These are phyloP conservation scores for Morpho helenor DNA, from an alignment of 2,888 invertebrate genomes.

Conservation along the genomic window DNA sequence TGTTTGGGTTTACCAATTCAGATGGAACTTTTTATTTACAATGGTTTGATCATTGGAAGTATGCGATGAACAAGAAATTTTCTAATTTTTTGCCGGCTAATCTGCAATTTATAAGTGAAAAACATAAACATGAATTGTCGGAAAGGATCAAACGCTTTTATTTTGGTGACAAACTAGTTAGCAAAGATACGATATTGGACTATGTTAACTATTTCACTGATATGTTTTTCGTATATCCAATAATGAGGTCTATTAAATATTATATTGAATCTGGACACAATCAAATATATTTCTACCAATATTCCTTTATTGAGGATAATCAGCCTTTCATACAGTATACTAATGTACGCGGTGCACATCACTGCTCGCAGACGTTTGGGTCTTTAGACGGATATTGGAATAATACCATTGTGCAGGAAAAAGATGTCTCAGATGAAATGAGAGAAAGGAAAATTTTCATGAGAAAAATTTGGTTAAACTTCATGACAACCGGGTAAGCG, in stretches of 20 bases:
- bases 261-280: constrained; percentile 34
- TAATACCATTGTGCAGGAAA: constrained; percentile 29
- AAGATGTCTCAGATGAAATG: constrained; percentile 30
- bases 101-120: constrained; percentile 28
- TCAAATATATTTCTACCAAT: constrained; percentile 39
- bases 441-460: constrained; percentile 32
- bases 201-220: constrained; percentile 45
- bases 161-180: constrained; percentile 37
- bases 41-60: constrained; percentile 37
- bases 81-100: constrained; percentile 49
- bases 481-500: constrained; percentile 20
- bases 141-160: constrained; percentile 39
- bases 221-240: constrained; percentile 40
- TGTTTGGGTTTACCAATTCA: constrained; percentile 43
- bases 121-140: constrained; percentile 34
- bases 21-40: constrained; percentile 38
- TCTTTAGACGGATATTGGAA: constrained; percentile 22
- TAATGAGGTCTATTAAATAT: constrained; percentile 35
- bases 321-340: constrained; percentile 34
- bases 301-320: constrained; percentile 39
- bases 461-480: constrained; percentile 45
- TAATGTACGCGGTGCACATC: constrained; percentile 37
- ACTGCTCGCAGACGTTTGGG: constrained; percentile 38
- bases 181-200: constrained; percentile 3
- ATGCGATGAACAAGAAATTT: constrained; percentile 49